Evolutionary conservation across 2,797 vertebrate genomes (phyloP), one percentile per base, ranked within the genome.

Genomic region (Pterois miles): DNA sequence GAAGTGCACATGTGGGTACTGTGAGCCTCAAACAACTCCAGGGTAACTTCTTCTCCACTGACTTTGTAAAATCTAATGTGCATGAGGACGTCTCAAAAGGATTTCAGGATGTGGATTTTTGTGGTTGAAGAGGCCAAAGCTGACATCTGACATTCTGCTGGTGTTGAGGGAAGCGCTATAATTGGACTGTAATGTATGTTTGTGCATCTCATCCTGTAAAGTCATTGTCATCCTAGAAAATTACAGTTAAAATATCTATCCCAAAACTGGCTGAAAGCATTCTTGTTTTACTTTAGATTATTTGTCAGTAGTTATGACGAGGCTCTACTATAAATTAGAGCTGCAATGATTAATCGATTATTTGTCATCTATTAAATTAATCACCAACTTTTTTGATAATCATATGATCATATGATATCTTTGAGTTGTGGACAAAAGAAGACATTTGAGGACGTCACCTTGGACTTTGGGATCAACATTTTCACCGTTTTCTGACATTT

Each of bases 1-100:
- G 74, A 87, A 88, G 71, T 14, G 43, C 79, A 87, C 82, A 79
- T 79, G 76, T 74, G 78, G 67, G 23, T 71, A 57, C 62, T 25
- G 53, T 12, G 68, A 82, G 73, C 82, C 80, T 80, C 18, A 25
- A 88, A 78, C 54, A 52, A 76, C 79, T 91, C 73, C 27, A 69
- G 56, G 23, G 29, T 8, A 63, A 72, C 74, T 70, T 67, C 73
- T 69, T 84, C 57, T 56, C 54, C 43, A 38, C 63, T 27, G 65
- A 50, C 54, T 60, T 18, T 50, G 57, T 70, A 33, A 16, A 60
- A 57, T 64, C 29, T 25, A 20, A 78, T 33, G 60, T 53, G 56
- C 54, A 65, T 48, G 56, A 60, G 4, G 78, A 76, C 25, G 13
- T 65, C 38, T 48, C 10, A 16, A 48, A 48, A 40, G 58, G 43